Evolutionary conservation across 2,113 vertebrate genomes (phyloP).

Genomic region (Stictonetta naevosa): DNA sequence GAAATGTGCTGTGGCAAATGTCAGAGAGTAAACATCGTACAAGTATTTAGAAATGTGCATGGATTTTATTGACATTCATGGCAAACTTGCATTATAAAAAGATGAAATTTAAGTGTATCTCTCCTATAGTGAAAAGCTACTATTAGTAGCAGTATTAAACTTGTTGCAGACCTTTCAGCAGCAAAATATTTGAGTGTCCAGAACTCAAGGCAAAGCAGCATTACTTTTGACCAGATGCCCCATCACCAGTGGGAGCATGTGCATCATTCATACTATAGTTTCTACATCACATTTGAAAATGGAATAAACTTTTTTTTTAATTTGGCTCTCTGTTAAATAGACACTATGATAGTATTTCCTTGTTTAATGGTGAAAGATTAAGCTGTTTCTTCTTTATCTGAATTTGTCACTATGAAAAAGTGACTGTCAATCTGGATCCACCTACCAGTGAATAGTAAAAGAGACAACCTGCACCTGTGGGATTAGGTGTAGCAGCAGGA

Average conservation of each 20-base stretch:
- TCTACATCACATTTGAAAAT: slow-evolving; percentile 31
- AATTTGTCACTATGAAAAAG: slow-evolving; percentile 71
- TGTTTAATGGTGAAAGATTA: slow-evolving; percentile 67
- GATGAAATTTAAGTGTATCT: background rate
- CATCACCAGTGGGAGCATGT: background rate
- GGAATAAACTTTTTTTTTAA: slow-evolving; percentile 55
- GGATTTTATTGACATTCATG: background rate
- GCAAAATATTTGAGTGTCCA: background rate
- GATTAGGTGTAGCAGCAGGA: slow-evolving; percentile 85
- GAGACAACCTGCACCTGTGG: slow-evolving; percentile 83
- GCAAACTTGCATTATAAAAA: background rate
- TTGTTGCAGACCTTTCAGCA: background rate
- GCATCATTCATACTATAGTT: background rate
- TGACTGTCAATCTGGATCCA: slow-evolving; percentile 53
- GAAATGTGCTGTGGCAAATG: background rate
- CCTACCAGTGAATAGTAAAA: slow-evolving; percentile 69
- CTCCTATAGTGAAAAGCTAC: background rate
- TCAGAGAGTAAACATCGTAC: background rate
- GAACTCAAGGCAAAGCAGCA: background rate
- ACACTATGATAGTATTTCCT: slow-evolving; percentile 36
- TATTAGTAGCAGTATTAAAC: background rate
- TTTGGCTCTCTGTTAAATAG: slow-evolving; percentile 38
- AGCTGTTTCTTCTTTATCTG: slow-evolving; percentile 70
- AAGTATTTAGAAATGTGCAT: background rate
- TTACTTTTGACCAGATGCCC: background rate